Percentiles rank a stretch among this genome's conserved stretches.
Conservation (phyloP, 2,113 vertebrate species). For the Ascaphus truei region DNA sequence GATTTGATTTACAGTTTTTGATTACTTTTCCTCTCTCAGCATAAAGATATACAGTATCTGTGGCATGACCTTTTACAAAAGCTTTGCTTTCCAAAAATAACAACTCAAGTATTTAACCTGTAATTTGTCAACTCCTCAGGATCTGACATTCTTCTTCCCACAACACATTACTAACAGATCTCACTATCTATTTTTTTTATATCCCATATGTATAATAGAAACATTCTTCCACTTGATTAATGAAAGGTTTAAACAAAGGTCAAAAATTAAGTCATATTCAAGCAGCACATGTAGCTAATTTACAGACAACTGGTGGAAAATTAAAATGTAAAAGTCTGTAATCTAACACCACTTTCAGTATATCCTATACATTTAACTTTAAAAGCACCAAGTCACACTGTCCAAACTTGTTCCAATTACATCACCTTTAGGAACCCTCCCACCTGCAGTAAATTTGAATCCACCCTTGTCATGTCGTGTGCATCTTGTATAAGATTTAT, state of each 20-base stretch:
- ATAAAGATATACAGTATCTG: background rate
- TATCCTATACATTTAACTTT: too few species aligned
- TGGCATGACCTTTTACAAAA: conserved; percentile 8
- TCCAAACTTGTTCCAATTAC: too few species aligned
- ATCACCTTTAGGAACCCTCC: too few species aligned
- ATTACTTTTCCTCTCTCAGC: too few species aligned
- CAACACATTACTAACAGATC: conserved; percentile 12
- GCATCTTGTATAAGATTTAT: too few species aligned
- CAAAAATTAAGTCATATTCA: conserved; percentile 45
- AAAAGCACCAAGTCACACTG: too few species aligned
- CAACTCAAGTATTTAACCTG: background rate
- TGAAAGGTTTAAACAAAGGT: conserved; percentile 56
- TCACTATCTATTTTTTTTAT: conserved; percentile 26
- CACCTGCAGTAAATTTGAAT: too few species aligned
- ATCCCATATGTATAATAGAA: conserved; percentile 37
- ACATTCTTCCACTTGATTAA: conserved; percentile 42
- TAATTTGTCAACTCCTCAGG: rapidly evolving
- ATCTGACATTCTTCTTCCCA: conserved; percentile 37
- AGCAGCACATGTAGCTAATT: conserved; percentile 42
- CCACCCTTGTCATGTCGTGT: too few species aligned
- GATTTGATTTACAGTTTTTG: too few species aligned
- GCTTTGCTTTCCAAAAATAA: conserved; percentile 19
- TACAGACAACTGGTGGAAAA: too few species aligned
- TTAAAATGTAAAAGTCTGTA: too few species aligned
- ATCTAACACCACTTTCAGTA: too few species aligned